phyloP scores from a whole-genome alignment of 1,140 invertebrate species.

The Sitobion miscanthi region DNA sequence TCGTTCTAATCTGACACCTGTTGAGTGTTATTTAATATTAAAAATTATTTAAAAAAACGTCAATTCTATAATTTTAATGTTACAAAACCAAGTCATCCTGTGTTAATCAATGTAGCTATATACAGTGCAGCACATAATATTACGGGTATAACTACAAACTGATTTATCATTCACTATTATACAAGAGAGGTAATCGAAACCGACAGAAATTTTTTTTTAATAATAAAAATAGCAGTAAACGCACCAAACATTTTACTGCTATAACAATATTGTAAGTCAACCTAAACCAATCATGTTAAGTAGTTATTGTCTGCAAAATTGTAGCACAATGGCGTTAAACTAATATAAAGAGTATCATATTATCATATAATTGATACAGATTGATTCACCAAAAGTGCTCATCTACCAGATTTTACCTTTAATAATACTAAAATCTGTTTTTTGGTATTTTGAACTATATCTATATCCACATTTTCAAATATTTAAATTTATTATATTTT shows the following conservation, averaged over 20 bases:
- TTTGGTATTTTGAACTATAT: too few relatives aligned
- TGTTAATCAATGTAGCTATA: neutral
- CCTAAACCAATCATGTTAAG: neutral
- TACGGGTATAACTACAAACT: neutral
- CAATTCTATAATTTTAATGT: neutral
- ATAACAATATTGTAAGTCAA: neutral
- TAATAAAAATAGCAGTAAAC: neutral
- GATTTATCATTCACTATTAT: neutral
- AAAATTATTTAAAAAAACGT: neutral
- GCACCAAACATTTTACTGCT: neutral
- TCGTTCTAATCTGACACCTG: neutral
- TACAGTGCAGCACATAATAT: neutral
- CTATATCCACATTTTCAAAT: too few relatives aligned
- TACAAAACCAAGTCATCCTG: rapidly evolving
- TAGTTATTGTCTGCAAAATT: neutral
- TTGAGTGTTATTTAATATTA: neutral
- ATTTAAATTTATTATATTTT: too few relatives aligned
- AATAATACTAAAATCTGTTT: neutral
- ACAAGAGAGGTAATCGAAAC: neutral
- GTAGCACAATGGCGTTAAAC: neutral
- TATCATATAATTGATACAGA: neutral
- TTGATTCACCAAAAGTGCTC: neutral
- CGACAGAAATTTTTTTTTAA: neutral
- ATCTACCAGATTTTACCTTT: neutral
- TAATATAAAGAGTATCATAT: neutral